Conservation (phyloP, 2,797 vertebrate species). For the Hydrocynus forskahlii region DNA sequence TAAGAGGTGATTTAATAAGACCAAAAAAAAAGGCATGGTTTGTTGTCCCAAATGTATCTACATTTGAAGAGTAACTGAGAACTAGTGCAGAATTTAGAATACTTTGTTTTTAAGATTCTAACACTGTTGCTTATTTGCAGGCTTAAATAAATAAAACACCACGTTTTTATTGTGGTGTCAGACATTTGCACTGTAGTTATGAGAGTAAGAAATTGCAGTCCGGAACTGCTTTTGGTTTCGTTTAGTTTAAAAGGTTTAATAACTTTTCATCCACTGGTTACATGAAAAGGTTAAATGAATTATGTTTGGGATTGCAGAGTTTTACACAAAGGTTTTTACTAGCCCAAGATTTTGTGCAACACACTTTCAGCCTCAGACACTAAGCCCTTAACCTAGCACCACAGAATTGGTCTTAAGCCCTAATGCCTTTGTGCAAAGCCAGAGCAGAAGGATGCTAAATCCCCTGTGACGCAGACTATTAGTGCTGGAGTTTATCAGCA, state of each 20-base stretch:
- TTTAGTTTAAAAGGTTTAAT: background rate
- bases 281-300: background rate
- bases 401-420: constrained; percentile 10
- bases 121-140: too few relatives aligned
- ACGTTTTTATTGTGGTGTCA: background rate
- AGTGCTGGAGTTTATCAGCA: constrained; percentile 6
- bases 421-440: constrained; percentile 25
- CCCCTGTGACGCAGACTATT: constrained; percentile 6
- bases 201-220: background rate
- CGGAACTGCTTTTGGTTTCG: background rate
- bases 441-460: constrained; percentile 15
- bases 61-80: too few relatives aligned
- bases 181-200: background rate
- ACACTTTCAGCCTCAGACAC: background rate
- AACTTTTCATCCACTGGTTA: background rate
- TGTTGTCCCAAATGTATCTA: too few relatives aligned
- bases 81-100: too few relatives aligned
- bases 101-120: too few relatives aligned
- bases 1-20: too few relatives aligned
- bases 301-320: background rate
- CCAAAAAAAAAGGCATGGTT: too few relatives aligned
- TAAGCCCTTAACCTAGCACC: constrained; percentile 12
- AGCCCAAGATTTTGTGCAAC: constrained; percentile 1
- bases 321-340: background rate
- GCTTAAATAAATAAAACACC: too few relatives aligned